Conservation (phyloP, 2,888 invertebrate genomes). For the Drosophila merina region DNA sequence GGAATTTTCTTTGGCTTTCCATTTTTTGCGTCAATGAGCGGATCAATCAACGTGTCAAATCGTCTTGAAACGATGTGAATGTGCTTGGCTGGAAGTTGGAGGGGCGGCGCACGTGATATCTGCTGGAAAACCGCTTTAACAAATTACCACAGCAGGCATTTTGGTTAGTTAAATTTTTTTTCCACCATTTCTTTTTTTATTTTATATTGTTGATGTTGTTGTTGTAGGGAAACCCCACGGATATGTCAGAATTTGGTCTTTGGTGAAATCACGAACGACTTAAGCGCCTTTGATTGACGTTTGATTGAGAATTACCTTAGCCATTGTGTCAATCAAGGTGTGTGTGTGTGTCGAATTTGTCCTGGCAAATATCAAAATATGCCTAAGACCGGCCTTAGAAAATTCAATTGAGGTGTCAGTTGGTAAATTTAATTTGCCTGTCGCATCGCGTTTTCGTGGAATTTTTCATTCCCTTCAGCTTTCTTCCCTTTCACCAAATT, state of each 20-base stretch:
- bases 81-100: conserved; percentile 53
- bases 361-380: conserved; percentile 53
- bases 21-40: conserved; percentile 79
- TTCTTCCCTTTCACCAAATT: conserved; percentile 14
- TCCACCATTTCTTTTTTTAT: conserved; percentile 6
- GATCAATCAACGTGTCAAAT: conserved; percentile 79
- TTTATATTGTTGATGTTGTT: conserved; percentile 1
- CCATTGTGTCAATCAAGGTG: conserved; percentile 74
- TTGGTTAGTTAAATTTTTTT: conserved; percentile 52
- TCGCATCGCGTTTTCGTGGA: conserved; percentile 31
- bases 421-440: conserved; percentile 68
- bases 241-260: conserved; percentile 26
- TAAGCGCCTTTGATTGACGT: conserved; percentile 75
- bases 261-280: conserved; percentile 52
- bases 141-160: conserved; percentile 65
- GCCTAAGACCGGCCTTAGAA: conserved; percentile 20
- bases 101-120: conserved; percentile 73
- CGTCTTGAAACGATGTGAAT: conserved; percentile 69
- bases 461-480: conserved; percentile 16
- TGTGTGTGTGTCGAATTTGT: conserved; percentile 48
- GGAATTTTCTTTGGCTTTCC: conserved; percentile 43
- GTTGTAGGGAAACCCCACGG: conserved; percentile 3
- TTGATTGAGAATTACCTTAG: conserved; percentile 78
- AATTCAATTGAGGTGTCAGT: conserved; percentile 75
- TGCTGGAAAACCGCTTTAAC: conserved; percentile 74